Evolutionary conservation across 2,113 vertebrate genomes (phyloP), one percentile per base, ranked within the genome.

Genomic region (Pollachius pollachius): DNA sequence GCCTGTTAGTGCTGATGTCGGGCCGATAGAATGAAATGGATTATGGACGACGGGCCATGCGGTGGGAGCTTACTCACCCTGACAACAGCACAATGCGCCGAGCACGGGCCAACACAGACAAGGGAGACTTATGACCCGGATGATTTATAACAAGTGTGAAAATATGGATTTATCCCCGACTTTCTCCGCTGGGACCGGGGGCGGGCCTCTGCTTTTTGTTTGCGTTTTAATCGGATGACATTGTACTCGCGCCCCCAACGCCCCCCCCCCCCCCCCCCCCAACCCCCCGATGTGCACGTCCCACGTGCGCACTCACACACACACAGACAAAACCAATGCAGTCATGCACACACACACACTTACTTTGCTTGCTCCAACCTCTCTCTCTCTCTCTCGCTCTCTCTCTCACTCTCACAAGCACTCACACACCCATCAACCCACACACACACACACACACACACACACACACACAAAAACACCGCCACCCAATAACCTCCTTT

Each of bases 31-130:
- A 59, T 71, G 62, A 71, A 65, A 30, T 52, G 6, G 65, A 68
- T 67, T 15, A 63, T 52, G 73, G 64, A 65, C 78, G 79, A 76
- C 71, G 79, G n/a, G n/a, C n/a, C n/a, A 78, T 73, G 82, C 74
- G 75, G 65, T 15, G 15, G 65, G 48, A 63, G 37, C 52, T 65
- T 68, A 71, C 64, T 60, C 64, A 72, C 61, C 59, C 73, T 78
- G 78, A 82, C 82, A 83, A 58, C 68, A 81, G 62, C 18, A 67
- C 75, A 75, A 73, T 72, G 71, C 65, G 68, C 65, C 63, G 30
- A 52, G 73, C 60, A 12, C 15, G 8, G 4, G 65, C 58, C 41
- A 11, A 48, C 62, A 67, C 68, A 58, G 52, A 80, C 27, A 64
- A 68, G 21, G 66, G 21, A 69, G 70, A 67, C 72, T 69, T 71